These are phyloP conservation scores for Sinelater perroti DNA, from an alignment of 2,888 invertebrate species.

Conservation along the genomic window DNA sequence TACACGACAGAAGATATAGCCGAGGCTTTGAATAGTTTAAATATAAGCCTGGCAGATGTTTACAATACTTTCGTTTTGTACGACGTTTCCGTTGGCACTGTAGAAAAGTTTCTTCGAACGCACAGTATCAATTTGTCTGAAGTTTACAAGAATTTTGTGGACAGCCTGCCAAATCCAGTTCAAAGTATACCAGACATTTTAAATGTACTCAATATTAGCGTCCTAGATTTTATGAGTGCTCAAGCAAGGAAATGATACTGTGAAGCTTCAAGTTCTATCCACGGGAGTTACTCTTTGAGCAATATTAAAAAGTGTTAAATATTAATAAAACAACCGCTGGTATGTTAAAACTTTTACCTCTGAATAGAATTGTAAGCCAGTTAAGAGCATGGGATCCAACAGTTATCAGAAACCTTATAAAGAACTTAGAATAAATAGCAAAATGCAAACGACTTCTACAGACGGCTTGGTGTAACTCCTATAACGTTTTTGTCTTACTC, in stretches of 20 bases:
- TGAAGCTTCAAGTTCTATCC: constrained; percentile 27
- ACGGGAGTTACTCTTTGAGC: constrained; percentile 32
- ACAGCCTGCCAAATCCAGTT: constrained; percentile 11
- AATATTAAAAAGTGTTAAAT: constrained; percentile 21
- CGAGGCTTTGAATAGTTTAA: constrained; percentile 13
- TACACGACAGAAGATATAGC: constrained; percentile 10
- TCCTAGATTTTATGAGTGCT: constrained; percentile 23
- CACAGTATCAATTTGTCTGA: constrained; percentile 19
- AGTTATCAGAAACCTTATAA: constrained; percentile 10
- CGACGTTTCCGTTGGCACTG: constrained; percentile 1
- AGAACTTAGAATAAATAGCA: constrained; percentile 15
- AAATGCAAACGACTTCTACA: constrained; percentile 24
- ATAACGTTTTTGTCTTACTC: constrained; percentile 23
- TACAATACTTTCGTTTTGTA: constrained; percentile 12
- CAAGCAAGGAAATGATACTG: constrained; percentile 24
- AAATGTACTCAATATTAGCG: constrained; percentile 29
- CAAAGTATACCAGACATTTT: constrained; percentile 24
- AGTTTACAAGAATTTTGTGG: constrained; percentile 29
- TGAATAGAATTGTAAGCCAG: constrained; percentile 16
- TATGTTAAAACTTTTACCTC: constrained; percentile 24
- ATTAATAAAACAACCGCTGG: constrained; percentile 26
- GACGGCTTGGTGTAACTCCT: constrained; percentile 22
- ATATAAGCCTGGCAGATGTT: constrained; percentile 1
- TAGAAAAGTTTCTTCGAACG: constrained; percentile 13
- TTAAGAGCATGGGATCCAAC: too few species aligned